These are phyloP conservation scores for Leistus spinibarbis DNA, from an alignment of 2,888 invertebrate species.

Conservation along the genomic window DNA sequence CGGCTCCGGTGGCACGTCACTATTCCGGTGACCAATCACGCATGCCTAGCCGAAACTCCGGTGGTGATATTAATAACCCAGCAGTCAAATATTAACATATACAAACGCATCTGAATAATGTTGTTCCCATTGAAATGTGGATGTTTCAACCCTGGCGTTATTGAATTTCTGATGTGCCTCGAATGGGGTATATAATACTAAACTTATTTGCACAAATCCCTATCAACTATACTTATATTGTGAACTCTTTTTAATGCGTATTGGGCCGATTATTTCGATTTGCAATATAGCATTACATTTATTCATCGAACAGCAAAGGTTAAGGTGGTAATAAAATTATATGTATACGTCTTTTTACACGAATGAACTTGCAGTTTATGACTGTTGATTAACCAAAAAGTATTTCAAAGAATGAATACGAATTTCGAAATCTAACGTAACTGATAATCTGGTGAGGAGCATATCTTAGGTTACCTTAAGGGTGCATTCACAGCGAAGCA, in stretches of 20 bases:
- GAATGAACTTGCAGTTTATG: too few relatives aligned
- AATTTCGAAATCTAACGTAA: too few relatives aligned
- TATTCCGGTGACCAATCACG: not conserved
- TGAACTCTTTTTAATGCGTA: not conserved
- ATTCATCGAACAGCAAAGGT: not conserved
- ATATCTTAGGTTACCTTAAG: too few relatives aligned
- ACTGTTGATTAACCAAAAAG: too few relatives aligned
- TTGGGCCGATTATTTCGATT: not conserved
- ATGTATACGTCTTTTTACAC: too few relatives aligned
- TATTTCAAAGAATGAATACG: too few relatives aligned
- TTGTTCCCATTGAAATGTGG: not conserved
- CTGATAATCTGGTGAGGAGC: too few relatives aligned
- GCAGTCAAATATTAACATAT: slow-evolving; percentile 16
- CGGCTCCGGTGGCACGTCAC: slow-evolving; percentile 7
- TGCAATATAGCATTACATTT: not conserved
- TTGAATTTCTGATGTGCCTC: not conserved
- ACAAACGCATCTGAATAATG: not conserved
- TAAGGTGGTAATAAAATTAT: too few relatives aligned
- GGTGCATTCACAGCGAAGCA: too few relatives aligned
- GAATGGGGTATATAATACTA: not conserved
- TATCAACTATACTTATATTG: not conserved
- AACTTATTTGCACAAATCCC: not conserved
- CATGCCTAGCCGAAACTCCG: not conserved
- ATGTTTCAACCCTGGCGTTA: not conserved
- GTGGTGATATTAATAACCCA: slow-evolving; percentile 18